Base-by-base conservation (phyloP, 2,113 vertebrate species). In the Eleginops maclovinus region DNA sequence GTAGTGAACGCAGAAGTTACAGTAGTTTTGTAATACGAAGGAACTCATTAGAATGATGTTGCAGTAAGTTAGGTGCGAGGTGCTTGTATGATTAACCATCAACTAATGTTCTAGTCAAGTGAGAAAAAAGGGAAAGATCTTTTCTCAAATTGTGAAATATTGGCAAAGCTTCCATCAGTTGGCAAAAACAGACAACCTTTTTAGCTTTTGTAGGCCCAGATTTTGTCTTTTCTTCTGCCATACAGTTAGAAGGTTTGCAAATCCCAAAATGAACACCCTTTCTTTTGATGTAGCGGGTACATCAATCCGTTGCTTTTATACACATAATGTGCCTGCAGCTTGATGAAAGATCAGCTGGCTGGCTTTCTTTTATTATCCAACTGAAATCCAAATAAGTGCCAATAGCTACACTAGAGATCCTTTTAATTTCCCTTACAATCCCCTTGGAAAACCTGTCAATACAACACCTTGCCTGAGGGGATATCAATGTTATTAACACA, bases 401-500 rank as follows among this genome's bases (percentile, higher is more conserved):
- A 77, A 61, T 31, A 60, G 28, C 62, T 78, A 24, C 69, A 75
- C 14, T 7, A 24, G 40, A 54, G 22, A 81, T 61, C 36, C 16
- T 46, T 70, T 81, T 78, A 63, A 85, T 83, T 87, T 58, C 67
- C 53, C 71, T 21, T 44, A 24, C 76, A 60, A 47, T 73, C 59
- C 54, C 55, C 41, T 64, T 36, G 13, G 73, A 85, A 51, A 65
- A 49, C 56, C 51, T 62, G 72, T 76, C 14, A 26, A 65, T 72
- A 65, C 53, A 70, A 51, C 71, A 71, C 72, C 71, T 74, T 19
- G 75, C 63, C 82, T 36, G 71, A 68, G 49, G 76, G 75, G 77
- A 73, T 70, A 74, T 75, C 58, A 56, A 28, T 85, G 74, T 76
- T 77, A 88, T 90, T 88, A 88, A 83, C 67, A 79, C 74, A 63